Evolutionary conservation across 2,113 vertebrate species (phyloP), one percentile per base, ranked within the genome.

Genomic region (Equus przewalskii): DNA sequence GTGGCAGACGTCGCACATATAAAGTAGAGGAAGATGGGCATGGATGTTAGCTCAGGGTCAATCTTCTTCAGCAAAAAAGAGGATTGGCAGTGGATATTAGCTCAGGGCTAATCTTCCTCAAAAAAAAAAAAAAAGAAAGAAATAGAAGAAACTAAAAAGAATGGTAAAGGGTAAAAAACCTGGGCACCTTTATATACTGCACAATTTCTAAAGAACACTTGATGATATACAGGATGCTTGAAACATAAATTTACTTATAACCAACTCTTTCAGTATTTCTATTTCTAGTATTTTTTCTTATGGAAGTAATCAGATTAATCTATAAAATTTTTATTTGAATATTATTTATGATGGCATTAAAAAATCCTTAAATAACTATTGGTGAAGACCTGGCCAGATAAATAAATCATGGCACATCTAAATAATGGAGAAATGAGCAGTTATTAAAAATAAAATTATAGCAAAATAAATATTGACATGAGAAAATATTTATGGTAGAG

Each of bases 361-460:
- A 81, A 56, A 95, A 75, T 73, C 24, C 12, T 87, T 90, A 87
- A 78, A 73, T 89, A 93, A 64, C 15, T 4, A 58, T n/a, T 72
- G 84, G 46, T 22, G 51, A 92, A 41, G 56, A 93, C 81, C 41
- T 56, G 56, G 28, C 9, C 2, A 94, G 89, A 75, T 92, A 96
- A 94, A 85, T 96, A 94, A 79, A 73, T 96, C 58, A 82, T 79
- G 15, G 8, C n/a, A 4, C 2, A 60, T 54, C 9, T 73, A 78
- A 88, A 75, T 72, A 93, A 94, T 91, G 21, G 36, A 91, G 19
- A 36, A 60, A 87, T 83, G 24, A 58, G 6, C 4, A 69, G 14
- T 24, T 85, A 94, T 73, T 89, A 96, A 97, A 97, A 94, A 90
- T 88, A 21, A 97, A 88, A 92, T 89, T 80, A 76, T 8, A 84